Conservation (phyloP, 2,113 vertebrate genomes). For the Sminthopsis crassicaudata region DNA sequence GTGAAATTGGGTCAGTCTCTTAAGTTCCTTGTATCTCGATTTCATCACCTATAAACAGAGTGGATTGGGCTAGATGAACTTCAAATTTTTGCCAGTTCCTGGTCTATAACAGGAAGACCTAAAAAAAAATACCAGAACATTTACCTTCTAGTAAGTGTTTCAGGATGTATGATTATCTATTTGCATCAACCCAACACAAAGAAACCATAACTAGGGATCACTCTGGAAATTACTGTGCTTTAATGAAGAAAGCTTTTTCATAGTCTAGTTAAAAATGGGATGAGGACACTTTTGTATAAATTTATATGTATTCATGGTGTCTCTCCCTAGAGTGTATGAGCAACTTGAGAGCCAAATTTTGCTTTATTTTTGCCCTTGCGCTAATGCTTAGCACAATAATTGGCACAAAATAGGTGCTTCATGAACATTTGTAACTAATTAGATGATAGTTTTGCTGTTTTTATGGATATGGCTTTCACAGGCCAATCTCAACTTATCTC, state of each 20-base stretch:
- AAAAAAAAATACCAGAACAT: not conserved
- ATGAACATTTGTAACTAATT: not conserved
- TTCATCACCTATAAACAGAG: not conserved
- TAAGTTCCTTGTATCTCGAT: not conserved
- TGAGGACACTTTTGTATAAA: not conserved
- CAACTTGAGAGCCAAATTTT: not conserved
- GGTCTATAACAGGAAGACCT: not conserved
- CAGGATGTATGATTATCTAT: not conserved
- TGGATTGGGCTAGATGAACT: not conserved
- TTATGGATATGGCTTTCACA: not conserved
- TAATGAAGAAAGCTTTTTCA: not conserved
- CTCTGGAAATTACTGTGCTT: not conserved
- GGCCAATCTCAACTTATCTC: too few species aligned
- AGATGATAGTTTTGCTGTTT: accelerated
- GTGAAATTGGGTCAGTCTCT: not conserved
- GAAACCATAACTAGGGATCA: not conserved
- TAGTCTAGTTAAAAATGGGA: not conserved
- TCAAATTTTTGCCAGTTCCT: not conserved
- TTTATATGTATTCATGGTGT: not conserved
- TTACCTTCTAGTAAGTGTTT: not conserved
- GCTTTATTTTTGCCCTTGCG: not conserved
- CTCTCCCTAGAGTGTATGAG: not conserved
- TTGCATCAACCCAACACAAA: accelerated
- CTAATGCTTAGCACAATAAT: not conserved
- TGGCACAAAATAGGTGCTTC: not conserved